A percentile compares a stretch with the other conserved stretches of the same genome.
phyloP scores from a whole-genome alignment of 1,140 invertebrate genomes.

The Magallana ariakensis region DNA sequence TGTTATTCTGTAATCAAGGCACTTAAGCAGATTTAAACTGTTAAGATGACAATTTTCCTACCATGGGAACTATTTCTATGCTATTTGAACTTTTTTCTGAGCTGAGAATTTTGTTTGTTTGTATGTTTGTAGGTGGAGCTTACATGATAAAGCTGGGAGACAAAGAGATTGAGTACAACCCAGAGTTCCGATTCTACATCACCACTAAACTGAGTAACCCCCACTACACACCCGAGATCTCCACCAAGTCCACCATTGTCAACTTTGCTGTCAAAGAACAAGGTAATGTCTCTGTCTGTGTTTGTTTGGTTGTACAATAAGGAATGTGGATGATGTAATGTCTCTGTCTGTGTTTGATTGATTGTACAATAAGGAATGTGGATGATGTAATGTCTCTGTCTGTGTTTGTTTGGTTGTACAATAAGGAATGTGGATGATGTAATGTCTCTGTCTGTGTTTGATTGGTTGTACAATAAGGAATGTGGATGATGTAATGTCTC shows the following conservation, averaged over 20 bases:
- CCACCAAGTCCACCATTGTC: conserved; percentile 79
- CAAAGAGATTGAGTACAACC: conserved; percentile 79
- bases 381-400: no score
- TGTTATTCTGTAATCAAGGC: background rate
- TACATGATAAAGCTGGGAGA: conserved; percentile 78
- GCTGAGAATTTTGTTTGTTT: background rate
- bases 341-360: no score
- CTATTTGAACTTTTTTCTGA: background rate
- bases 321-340: no score
- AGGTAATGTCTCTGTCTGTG: conserved; percentile 79
- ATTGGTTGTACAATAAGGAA: no score
- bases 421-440: no score
- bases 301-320: no score
- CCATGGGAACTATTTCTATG: background rate
- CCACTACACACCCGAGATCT: conserved; percentile 80
- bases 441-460: no score
- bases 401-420: no score
- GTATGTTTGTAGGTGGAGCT: conserved; percentile 74
- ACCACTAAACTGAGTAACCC: conserved; percentile 81
- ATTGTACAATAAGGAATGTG: no score
- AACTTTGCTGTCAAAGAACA: conserved; percentile 87
- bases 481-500: no score
- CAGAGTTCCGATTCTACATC: conserved; percentile 80
- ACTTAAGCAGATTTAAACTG: background rate
- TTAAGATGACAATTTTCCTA: background rate